Evolutionary conservation across 2,113 vertebrate species (phyloP), one percentile per base, ranked within the genome.

Genomic region (Calyptomena viridis): DNA sequence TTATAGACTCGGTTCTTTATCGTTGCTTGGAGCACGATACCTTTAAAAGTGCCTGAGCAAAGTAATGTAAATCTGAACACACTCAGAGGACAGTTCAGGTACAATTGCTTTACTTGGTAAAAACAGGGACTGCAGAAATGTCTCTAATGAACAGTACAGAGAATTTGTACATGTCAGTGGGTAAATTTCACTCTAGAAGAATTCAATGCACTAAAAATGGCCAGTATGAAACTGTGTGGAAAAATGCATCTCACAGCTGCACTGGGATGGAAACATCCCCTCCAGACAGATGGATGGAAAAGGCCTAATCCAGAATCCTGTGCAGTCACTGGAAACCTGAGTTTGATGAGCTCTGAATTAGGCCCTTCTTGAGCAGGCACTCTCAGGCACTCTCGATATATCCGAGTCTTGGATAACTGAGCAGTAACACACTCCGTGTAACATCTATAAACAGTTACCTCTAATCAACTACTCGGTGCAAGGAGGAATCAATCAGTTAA

Each of bases 11-110:
- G 0, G 35, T 67, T 90, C 46, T 77, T 87, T 67, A 23, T 28
- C 0, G 1, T 37, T 53, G 56, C 76, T 86, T 0, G 0, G 63
- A 92, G 47, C 72, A 7, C 0, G 0, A 49, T 74, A 40, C 35
- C 39, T 84, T 58, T 60, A 58, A 35, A 63, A 46, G 14, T 9
- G 44, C 56, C 55, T 59, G 46, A 75, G 72, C 30, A 25, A 74
- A 75, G 44, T n/a, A n/a, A 58, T 5, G 33, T 37, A 72, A 58
- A 86, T 33, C 60, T 6, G 15, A 63, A 47, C 49, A 20, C 42
- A 18, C 22, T 22, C 39, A 28, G 50, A 74, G 63, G 59, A 56
- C 80, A 67, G n/a, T 59, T 60, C 52, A 72, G 44, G 56, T 33
- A 19, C 19, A n/a, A 28, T 12, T 75, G n/a, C 40, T 39, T 84